These are phyloP conservation scores for Anas bahamensis DNA, from an alignment of 2,797 vertebrate species.

Conservation along the genomic window DNA sequence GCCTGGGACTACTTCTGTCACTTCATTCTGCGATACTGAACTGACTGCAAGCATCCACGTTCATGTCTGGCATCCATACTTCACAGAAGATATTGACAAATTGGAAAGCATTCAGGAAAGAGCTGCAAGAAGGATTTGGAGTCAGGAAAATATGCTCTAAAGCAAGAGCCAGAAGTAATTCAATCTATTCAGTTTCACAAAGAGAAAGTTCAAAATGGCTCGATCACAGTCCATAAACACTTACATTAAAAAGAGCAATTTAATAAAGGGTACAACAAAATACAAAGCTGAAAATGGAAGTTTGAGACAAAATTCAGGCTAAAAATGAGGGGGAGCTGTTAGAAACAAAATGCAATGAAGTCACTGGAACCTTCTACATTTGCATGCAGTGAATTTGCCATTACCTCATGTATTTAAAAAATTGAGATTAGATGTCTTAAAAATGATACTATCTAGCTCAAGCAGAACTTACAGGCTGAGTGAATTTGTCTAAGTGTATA, in stretches of 20 bases:
- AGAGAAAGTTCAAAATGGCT: conserved; percentile 1
- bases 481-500: background rate
- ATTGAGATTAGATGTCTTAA: background rate
- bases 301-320: conserved; percentile 1
- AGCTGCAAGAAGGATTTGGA: conserved; percentile 10
- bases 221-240: background rate
- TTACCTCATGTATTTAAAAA: background rate
- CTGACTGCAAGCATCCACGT: background rate
- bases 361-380: conserved; percentile 3
- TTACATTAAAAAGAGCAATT: background rate
- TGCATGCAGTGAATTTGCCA: background rate
- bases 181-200: background rate
- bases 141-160: background rate
- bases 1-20: background rate
- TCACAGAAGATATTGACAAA: background rate
- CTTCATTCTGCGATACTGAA: background rate
- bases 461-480: conserved; percentile 10
- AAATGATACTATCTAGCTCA: background rate
- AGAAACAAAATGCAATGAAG: conserved; percentile 21
- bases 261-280: conserved; percentile 21
- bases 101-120: background rate
- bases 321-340: background rate
- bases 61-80: background rate
- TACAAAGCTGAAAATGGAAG: conserved; percentile 6
- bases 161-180: conserved; percentile 11